phyloP scores from a whole-genome alignment of 2,888 invertebrate species.

The Graphium colonna region DNA sequence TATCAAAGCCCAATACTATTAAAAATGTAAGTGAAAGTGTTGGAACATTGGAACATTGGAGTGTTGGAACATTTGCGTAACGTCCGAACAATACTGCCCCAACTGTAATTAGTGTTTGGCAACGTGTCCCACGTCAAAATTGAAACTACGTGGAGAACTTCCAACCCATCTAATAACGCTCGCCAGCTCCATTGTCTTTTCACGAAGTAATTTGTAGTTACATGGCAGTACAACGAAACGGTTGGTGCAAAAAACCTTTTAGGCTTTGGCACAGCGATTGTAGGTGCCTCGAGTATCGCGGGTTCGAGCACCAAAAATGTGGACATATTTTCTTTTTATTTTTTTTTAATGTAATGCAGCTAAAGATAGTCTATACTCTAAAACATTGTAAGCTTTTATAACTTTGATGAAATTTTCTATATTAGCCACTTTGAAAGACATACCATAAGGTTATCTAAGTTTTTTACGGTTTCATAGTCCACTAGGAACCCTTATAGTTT shows the following conservation, averaged over 20 bases:
- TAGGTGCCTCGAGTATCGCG: too few species aligned
- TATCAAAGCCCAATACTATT: slow-evolving; percentile 8
- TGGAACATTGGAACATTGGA: not conserved
- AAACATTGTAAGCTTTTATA: too few species aligned
- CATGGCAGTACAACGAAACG: slow-evolving; percentile 31
- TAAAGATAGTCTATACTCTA: too few species aligned
- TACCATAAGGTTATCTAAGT: too few species aligned
- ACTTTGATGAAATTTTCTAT: too few species aligned
- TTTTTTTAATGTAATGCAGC: too few species aligned
- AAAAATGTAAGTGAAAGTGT: slow-evolving; percentile 19
- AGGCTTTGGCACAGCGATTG: slow-evolving; percentile 11
- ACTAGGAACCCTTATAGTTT: too few species aligned
- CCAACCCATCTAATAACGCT: slow-evolving; percentile 24
- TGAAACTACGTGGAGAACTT: slow-evolving; percentile 29
- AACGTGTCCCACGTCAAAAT: slow-evolving; percentile 50
- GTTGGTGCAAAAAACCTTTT: not conserved
- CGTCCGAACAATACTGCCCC: slow-evolving; percentile 16
- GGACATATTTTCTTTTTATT: too few species aligned
- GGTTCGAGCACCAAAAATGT: too few species aligned
- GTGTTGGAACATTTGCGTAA: slow-evolving; percentile 4
- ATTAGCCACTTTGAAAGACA: too few species aligned
- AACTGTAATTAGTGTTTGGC: slow-evolving; percentile 28
- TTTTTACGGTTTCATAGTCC: too few species aligned
- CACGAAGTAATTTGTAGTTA: slow-evolving; percentile 26
- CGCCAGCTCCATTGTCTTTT: slow-evolving; percentile 24